A percentile compares a stretch with the other conserved stretches of the same genome.
Conservation (phyloP, 2,797 vertebrate species). For the Hemibagrus guttatus region DNA sequence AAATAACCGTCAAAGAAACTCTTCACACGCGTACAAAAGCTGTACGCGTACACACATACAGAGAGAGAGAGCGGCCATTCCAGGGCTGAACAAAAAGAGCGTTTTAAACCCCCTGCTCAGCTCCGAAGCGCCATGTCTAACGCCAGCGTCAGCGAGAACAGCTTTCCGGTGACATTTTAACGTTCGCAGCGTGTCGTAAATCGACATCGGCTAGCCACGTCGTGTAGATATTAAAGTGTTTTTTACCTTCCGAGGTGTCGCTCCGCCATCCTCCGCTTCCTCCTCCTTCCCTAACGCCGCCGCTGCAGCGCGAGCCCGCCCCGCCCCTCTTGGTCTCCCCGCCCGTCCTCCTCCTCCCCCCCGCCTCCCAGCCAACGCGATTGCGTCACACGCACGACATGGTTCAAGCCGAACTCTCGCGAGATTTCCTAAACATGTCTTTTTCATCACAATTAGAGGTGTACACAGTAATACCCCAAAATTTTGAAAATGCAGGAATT, state of each 20-base stretch:
- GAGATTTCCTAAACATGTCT: background rate
- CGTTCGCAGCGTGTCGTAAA: background rate
- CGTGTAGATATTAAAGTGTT: constrained; percentile 63
- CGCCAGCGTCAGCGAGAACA: background rate
- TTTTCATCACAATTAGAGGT: too few species aligned
- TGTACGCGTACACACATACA: constrained; percentile 40
- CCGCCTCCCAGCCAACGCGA: background rate
- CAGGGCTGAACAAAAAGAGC: constrained; percentile 82
- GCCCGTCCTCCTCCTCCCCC: constrained; percentile 61
- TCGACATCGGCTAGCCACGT: constrained; percentile 5
- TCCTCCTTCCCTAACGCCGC: constrained; percentile 72
- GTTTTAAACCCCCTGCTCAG: constrained; percentile 59
- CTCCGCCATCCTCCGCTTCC: constrained; percentile 81
- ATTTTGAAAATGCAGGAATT: background rate
- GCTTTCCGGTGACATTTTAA: background rate
- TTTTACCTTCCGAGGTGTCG: constrained; percentile 84
- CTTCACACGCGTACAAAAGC: too few species aligned
- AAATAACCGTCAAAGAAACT: too few species aligned
- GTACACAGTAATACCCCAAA: background rate
- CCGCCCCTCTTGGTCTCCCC: constrained; percentile 56
- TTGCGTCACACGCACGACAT: constrained; percentile 4
- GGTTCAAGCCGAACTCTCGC: background rate
- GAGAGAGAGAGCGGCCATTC: constrained; percentile 77
- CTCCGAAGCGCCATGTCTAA: background rate
- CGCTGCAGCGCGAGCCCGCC: constrained; percentile 64